Evolutionary conservation across 2,888 invertebrate genomes (phyloP).

Genomic region (Rhamnusium bicolor): DNA sequence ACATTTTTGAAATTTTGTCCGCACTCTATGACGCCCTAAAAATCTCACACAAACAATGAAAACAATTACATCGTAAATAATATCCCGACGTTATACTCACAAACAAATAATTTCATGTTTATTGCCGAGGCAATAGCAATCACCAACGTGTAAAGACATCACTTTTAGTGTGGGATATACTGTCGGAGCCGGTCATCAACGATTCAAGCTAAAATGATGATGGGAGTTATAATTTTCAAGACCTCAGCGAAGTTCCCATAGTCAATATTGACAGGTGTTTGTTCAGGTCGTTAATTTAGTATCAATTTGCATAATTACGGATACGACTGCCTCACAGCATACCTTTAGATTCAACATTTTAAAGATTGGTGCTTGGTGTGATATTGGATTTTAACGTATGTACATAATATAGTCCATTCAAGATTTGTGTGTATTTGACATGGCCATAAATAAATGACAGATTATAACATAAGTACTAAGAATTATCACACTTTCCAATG

Average conservation of each 20-base stretch:
- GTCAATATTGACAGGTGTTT: constrained; percentile 30
- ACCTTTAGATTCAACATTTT: neutral
- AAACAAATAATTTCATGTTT: neutral
- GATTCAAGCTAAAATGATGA: neutral
- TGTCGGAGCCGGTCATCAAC: neutral
- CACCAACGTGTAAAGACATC: neutral
- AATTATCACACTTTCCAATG: too few relatives aligned
- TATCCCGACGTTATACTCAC: neutral
- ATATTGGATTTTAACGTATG: neutral
- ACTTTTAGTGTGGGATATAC: neutral
- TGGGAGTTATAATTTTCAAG: neutral
- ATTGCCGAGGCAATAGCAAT: neutral
- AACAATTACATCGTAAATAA: neutral
- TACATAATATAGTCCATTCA: too few relatives aligned
- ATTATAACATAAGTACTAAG: too few relatives aligned
- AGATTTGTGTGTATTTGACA: too few relatives aligned
- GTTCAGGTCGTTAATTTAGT: constrained; percentile 15
- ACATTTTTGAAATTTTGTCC: too few relatives aligned
- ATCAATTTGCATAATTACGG: constrained; percentile 27
- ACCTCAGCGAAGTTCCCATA: constrained; percentile 23
- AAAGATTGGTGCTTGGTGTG: neutral
- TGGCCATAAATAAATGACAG: too few relatives aligned
- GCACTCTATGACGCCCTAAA: too few relatives aligned
- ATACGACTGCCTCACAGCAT: neutral
- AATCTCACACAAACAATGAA: neutral